These are phyloP conservation scores for Sepioteuthis lessoniana DNA, from an alignment of 2,888 invertebrate species.

Conservation along the genomic window DNA sequence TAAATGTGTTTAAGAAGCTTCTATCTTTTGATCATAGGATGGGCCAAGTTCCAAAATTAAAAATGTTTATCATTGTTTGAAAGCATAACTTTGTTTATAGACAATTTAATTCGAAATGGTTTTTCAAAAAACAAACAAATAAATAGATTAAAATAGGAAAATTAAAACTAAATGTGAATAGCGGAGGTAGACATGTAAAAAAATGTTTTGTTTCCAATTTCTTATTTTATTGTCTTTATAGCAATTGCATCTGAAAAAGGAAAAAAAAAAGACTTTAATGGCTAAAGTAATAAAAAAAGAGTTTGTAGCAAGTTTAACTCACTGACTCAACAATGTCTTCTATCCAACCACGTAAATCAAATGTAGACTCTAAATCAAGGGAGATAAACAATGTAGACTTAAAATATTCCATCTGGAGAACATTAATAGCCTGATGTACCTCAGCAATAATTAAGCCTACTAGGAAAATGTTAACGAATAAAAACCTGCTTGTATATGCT, in stretches of 20 bases:
- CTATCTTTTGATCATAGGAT: neutral
- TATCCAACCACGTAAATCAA: no score
- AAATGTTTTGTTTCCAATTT: neutral
- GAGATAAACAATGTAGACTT: neutral
- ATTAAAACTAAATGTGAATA: neutral
- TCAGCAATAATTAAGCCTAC: no score
- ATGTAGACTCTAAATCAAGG: no score
- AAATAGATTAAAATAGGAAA: neutral
- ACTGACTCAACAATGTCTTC: no score
- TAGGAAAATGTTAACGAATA: no score
- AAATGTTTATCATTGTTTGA: neutral
- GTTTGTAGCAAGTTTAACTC: no score
- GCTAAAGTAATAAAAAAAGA: no score
- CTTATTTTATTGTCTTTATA: neutral
- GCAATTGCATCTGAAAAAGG: no score
- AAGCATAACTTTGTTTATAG: neutral
- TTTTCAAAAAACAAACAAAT: neutral
- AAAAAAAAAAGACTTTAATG: no score
- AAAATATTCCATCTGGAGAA: neutral
- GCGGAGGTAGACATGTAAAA: neutral
- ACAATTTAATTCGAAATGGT: neutral
- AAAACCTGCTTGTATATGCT: no score
- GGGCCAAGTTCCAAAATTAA: neutral
- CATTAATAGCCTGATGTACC: neutral
- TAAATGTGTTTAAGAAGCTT: neutral